A percentile compares a stretch with the other conserved stretches of the same genome.
Conservation (phyloP, 2,797 vertebrate genomes). For the Alcedo atthis region DNA sequence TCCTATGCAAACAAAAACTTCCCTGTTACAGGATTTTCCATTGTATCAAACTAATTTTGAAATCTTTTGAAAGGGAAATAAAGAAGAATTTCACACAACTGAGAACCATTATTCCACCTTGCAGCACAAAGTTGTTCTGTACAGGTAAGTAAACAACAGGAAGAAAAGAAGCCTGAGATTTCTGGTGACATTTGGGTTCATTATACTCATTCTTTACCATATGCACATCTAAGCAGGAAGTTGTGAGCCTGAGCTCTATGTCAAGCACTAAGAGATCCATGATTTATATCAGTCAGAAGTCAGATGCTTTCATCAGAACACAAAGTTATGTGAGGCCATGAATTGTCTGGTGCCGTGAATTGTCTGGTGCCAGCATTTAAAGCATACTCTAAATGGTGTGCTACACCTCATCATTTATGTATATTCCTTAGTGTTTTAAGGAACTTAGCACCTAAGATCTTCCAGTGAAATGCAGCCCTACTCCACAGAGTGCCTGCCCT, state of each 20-base stretch:
- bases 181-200: neutral
- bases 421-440: neutral
- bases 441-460: neutral
- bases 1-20: neutral
- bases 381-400: neutral
- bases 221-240: neutral
- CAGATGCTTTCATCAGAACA: neutral
- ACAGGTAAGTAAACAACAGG: neutral
- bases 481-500: neutral
- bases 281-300: neutral
- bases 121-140: neutral
- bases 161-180: neutral
- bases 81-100: neutral
- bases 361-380: neutral
- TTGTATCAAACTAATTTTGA: neutral
- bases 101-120: neutral
- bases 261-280: neutral
- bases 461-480: neutral
- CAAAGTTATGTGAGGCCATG: neutral
- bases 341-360: neutral
- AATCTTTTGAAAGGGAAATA: neutral
- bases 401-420: neutral
- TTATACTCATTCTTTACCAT: neutral
- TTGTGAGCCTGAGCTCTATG: fast-evolving
- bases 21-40: neutral